phyloP scores from a whole-genome alignment of 2,888 invertebrate species.

The Pycnomerus fuliginosus region DNA sequence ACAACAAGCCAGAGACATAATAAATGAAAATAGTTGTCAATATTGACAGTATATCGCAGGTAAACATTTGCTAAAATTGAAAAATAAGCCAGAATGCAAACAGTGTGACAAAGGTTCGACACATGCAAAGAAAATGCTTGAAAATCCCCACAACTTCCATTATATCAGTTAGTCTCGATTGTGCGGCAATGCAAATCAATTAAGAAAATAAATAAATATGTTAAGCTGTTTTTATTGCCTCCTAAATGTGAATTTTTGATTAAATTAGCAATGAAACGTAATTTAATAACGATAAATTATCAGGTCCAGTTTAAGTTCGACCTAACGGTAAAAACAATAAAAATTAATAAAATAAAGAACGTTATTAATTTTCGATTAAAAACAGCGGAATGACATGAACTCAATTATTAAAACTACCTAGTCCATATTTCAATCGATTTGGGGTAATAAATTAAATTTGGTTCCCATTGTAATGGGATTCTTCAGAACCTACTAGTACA shows the following conservation, averaged over 20 bases:
- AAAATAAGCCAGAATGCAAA: conserved; percentile 23
- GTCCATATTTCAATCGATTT: conserved; percentile 17
- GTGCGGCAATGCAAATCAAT: conserved; percentile 16
- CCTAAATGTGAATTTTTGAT: conserved; percentile 12
- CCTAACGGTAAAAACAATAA: conserved; percentile 17
- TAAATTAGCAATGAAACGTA: conserved; percentile 6
- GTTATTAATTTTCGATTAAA: conserved; percentile 19
- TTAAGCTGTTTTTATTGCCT: conserved; percentile 1
- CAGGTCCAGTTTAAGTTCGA: background rate
- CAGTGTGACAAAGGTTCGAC: conserved; percentile 25
- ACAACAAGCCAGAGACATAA: conserved; percentile 10
- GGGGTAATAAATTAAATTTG: conserved; percentile 17
- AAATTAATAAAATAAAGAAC: conserved; percentile 15
- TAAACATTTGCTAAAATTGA: conserved; percentile 27
- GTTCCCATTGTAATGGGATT: conserved; percentile 14
- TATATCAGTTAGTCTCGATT: conserved; percentile 14
- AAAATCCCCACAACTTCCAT: conserved; percentile 13
- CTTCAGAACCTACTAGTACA: conserved; percentile 26
- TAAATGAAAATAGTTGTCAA: conserved; percentile 24
- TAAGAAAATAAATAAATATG: conserved; percentile 6
- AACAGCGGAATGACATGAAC: conserved; percentile 17
- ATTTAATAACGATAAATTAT: conserved; percentile 9
- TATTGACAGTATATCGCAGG: conserved; percentile 24
- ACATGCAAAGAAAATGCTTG: conserved; percentile 18
- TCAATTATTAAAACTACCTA: conserved; percentile 17